Evolutionary conservation across 2,888 invertebrate species (phyloP).

Genomic region (Oegoconia quadripuncta): DNA sequence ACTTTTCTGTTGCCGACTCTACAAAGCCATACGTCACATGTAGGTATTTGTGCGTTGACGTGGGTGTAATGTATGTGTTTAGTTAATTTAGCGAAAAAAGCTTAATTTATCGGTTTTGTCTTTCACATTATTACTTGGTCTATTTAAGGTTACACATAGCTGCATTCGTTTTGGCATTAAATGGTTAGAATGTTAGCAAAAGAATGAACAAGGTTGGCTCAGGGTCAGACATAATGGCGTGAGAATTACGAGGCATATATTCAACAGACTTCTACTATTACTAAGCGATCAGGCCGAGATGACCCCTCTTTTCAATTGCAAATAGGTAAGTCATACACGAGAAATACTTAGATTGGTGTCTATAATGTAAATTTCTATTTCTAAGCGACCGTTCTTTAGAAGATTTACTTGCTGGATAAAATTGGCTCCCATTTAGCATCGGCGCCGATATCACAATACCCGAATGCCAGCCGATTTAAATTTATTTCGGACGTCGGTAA

Average conservation of each 20-base stretch:
- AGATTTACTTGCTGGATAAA: conserved; percentile 69
- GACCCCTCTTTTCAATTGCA: too few relatives aligned
- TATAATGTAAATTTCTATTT: conserved; percentile 24
- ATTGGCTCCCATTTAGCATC: conserved; percentile 73
- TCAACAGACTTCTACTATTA: neutral
- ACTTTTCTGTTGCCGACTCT: too few relatives aligned
- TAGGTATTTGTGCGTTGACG: conserved; percentile 2
- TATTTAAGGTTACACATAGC: neutral
- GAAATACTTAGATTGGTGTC: too few relatives aligned
- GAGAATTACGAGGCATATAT: neutral
- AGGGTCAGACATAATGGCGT: neutral
- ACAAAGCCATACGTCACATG: too few relatives aligned
- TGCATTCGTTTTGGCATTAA: neutral
- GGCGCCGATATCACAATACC: conserved; percentile 76
- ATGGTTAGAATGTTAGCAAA: neutral
- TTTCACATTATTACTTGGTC: neutral
- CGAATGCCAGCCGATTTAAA: conserved; percentile 77
- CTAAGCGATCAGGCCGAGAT: too few relatives aligned
- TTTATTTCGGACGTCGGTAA: conserved; percentile 80
- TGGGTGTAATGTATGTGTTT: conserved; percentile 2
- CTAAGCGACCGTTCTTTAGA: conserved; percentile 46
- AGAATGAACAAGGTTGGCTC: neutral
- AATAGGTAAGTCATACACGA: too few relatives aligned
- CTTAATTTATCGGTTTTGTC: conserved; percentile 2
- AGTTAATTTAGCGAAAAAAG: conserved; percentile 2